These are phyloP conservation scores for Criorhina ranunculi DNA, from an alignment of 2,888 invertebrate genomes.

Conservation along the genomic window DNA sequence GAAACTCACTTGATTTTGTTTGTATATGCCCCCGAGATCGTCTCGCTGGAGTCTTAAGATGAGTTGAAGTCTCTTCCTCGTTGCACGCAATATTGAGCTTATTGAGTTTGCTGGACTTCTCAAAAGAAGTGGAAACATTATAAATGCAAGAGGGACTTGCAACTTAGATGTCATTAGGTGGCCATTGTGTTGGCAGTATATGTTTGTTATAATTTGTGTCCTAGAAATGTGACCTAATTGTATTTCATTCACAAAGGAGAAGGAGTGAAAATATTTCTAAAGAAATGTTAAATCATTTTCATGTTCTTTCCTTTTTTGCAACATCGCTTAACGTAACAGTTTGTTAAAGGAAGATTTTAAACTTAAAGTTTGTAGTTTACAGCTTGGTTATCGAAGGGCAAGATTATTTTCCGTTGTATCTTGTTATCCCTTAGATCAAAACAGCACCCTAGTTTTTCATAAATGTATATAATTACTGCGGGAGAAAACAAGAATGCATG, in stretches of 20 bases:
- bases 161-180: conserved; percentile 24
- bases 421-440: too few relatives aligned
- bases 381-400: too few relatives aligned
- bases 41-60: conserved; percentile 28
- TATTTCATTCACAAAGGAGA: background rate
- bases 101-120: conserved; percentile 46
- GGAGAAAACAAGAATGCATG: background rate
- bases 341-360: too few relatives aligned
- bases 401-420: too few relatives aligned
- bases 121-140: conserved; percentile 22
- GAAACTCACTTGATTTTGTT: conserved; percentile 49
- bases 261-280: too few relatives aligned
- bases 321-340: too few relatives aligned
- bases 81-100: conserved; percentile 52
- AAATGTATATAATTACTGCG: too few relatives aligned
- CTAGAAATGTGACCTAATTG: conserved; percentile 21
- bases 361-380: too few relatives aligned
- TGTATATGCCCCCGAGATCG: conserved; percentile 56
- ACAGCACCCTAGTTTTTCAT: too few relatives aligned
- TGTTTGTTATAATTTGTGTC: background rate
- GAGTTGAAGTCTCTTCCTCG: conserved; percentile 20
- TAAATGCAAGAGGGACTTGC: conserved; percentile 43
- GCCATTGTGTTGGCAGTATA: background rate
- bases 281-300: too few relatives aligned
- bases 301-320: too few relatives aligned